Evolutionary conservation across 2,797 vertebrate species (phyloP), one percentile per base, ranked within the genome.

Genomic region (Amblyopsis hoosieri): DNA sequence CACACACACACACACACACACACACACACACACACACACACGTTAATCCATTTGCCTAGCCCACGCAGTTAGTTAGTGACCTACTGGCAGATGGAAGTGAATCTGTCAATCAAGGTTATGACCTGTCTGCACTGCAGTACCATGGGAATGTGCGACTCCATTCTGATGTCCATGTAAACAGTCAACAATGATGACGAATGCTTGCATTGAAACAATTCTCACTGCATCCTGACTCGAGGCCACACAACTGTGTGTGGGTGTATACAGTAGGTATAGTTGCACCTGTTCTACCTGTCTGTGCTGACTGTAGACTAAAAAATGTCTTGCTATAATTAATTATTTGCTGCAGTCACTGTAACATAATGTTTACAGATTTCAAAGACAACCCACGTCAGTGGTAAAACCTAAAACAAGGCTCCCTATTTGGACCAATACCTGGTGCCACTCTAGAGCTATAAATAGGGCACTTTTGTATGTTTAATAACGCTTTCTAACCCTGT

Each of bases 151-250:
- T 37, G 33, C 33, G 33, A 37, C 33, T 37, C 33, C 33, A 63
- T 50, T 60, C 5, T 46, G 69, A 83, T 52, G 42, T 42, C 64
- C 59, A 45, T 52, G 29, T 82, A 69, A 23, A 70, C 46, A 5
- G 77, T 82, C 81, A 80, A 86, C 80, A 71, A 10, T 8, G 48
- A 45, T 37, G 74, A 78, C 66, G 72, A 83, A 37, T 37, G 33
- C 81, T 78, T 80, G 73, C 3, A 71, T 54, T 45, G 31, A 46
- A 17, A 48, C 54, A 13, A 62, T 49, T 54, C 57, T 60, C 69
- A 64, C 64, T 61, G 59, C 31, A 66, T 45, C 48, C 14, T 37
- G 53, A 45, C 13, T 62, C 51, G 57, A 45, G 45, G 46, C 2
- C 13, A 46, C 45, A 66, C 9, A 51, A 54, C 23, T 23, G 23